Evolutionary conservation across 1,140 invertebrate genomes (phyloP).

Genomic region (Drosophila auraria): DNA sequence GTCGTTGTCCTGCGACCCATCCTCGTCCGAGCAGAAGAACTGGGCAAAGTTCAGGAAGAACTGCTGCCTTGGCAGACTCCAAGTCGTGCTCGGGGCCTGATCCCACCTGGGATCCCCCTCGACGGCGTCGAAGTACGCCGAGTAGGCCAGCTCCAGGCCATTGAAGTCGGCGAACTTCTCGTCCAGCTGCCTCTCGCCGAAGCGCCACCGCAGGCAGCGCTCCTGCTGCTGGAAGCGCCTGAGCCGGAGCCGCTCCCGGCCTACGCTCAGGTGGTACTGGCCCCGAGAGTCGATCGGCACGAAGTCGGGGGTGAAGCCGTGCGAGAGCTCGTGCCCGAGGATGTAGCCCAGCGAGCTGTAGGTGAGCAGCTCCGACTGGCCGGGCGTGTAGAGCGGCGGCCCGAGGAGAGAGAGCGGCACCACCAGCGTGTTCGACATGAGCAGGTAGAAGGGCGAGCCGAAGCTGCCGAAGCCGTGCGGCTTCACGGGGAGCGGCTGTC

Average conservation of each 20-base stretch:
- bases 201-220: neutral
- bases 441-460: conserved; percentile 52
- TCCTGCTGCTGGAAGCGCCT: neutral
- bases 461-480: conserved; percentile 39
- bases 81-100: neutral
- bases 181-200: neutral
- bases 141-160: conserved; percentile 49
- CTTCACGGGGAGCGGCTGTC: neutral
- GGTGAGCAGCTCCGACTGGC: conserved; percentile 25
- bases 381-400: conserved; percentile 18
- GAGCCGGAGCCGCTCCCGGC: neutral
- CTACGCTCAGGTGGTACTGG: rapidly evolving
- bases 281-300: conserved; percentile 17
- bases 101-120: neutral
- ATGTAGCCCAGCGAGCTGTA: conserved; percentile 60
- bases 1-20: neutral
- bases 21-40: conserved; percentile 46
- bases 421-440: conserved; percentile 27
- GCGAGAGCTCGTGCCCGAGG: conserved; percentile 57
- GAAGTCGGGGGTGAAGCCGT: conserved; percentile 43
- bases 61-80: neutral
- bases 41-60: conserved; percentile 63
- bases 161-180: conserved; percentile 59
- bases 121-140: conserved; percentile 10
- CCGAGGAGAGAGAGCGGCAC: conserved; percentile 52